A percentile compares a stretch with the other conserved stretches of the same genome.
These are phyloP conservation scores for Sebastes diploproa DNA, from an alignment of 2,797 vertebrate species.

Conservation along the genomic window DNA sequence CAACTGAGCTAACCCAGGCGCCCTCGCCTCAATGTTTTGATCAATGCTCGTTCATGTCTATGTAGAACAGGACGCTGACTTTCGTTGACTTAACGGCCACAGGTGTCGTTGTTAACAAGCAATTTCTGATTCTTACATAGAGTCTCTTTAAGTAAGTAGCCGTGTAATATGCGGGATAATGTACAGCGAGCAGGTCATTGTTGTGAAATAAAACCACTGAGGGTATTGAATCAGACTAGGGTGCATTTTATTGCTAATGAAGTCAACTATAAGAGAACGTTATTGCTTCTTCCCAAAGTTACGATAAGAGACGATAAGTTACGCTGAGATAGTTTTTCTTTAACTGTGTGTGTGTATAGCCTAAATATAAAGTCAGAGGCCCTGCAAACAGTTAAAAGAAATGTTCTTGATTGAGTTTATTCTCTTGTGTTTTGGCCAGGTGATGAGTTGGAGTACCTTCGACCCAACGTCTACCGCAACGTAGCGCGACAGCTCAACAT, in stretches of 20 bases:
- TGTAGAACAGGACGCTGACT: too few species aligned
- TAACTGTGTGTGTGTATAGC: background rate
- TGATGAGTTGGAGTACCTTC: conserved; percentile 95
- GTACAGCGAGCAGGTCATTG: too few species aligned
- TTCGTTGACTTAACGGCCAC: too few species aligned
- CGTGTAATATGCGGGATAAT: too few species aligned
- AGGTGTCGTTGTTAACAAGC: too few species aligned
- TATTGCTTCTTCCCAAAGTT: background rate
- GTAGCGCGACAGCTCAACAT: conserved; percentile 94
- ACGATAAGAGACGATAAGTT: background rate
- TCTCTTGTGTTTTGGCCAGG: conserved; percentile 70
- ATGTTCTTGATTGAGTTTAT: background rate
- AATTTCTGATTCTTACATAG: too few species aligned
- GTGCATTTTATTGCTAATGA: background rate
- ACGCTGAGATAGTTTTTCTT: background rate
- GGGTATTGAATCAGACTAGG: background rate
- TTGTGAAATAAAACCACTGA: background rate
- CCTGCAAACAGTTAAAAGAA: background rate
- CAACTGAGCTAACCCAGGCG: too few species aligned
- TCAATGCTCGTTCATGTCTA: too few species aligned
- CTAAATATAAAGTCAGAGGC: background rate
- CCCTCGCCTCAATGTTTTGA: too few species aligned
- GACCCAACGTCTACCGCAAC: conserved; percentile 93
- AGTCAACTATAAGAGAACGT: background rate
- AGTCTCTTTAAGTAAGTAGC: too few species aligned